Base-by-base conservation (phyloP, 2,888 invertebrate genomes). In the Protula sp. region DNA sequence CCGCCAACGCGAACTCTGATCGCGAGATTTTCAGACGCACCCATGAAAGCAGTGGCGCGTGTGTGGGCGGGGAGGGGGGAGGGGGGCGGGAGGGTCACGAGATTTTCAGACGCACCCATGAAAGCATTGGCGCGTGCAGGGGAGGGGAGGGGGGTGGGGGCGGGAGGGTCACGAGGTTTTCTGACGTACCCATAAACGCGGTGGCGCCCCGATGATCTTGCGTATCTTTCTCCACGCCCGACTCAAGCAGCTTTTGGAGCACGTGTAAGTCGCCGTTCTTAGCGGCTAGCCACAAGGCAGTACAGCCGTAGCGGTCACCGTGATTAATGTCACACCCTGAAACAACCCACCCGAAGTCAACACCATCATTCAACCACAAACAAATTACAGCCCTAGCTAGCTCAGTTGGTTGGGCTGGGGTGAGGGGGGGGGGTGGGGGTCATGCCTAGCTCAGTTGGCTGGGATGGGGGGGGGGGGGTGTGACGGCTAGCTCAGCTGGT, bases 161-260 rank as follows among this genome's bases (percentile, higher is more conserved):
- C n/a, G n/a, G n/a, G n/a, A n/a, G n/a, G n/a, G n/a, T n/a, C n/a
- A n/a, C n/a, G n/a, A n/a, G n/a, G n/a, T n/a, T n/a, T n/a, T n/a
- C n/a, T n/a, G n/a, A 55, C 55, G 47, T 59, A 77, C 78, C 75
- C 45, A 77, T 63, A 28, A 78, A 64, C 31, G 77, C 75, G 31
- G 77, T 69, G 26, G 57, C 57, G 27, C 73, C 73, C 61, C 71
- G 75, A 28, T 67, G 68, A 30, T 73, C 68, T 30, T 67, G 58
- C 3, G 69, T 57, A 59, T 78, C 68, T n/a, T 74, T 59, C 60
- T 75, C 66, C 28, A 75, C 73, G 30, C 69, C 67, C 28, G 61
- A 51, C 27, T 62, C 56, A 2, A 74, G 57, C 30, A 78, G 64
- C 38, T 56, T 59, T 30, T 67, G 57, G n/a, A 74, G 71, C 52